Percentiles rank a stretch among this genome's conserved stretches.
These are phyloP conservation scores for Pseudopleuronectes americanus DNA, from an alignment of 2,797 vertebrate species.

Conservation along the genomic window DNA sequence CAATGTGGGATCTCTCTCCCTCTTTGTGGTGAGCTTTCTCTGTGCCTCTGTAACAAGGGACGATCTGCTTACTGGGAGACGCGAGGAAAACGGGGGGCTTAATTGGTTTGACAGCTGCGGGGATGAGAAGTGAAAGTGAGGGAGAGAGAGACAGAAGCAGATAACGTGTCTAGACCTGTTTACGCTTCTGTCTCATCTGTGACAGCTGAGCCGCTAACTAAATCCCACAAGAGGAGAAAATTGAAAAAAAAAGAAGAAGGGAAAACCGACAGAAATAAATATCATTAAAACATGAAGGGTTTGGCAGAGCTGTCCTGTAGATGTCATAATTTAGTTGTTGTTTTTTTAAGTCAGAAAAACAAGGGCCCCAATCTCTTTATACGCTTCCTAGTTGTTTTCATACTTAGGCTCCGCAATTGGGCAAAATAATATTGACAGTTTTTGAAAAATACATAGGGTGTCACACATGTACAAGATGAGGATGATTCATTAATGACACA, in stretches of 20 bases:
- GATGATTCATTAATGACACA: slow-evolving; percentile 8
- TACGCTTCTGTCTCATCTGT: slow-evolving; percentile 73
- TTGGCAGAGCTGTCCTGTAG: slow-evolving; percentile 22
- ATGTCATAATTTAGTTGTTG: slow-evolving; percentile 21
- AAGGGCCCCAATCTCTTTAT: slow-evolving; percentile 21
- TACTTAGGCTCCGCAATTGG: slow-evolving; percentile 7
- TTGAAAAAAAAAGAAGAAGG: background rate
- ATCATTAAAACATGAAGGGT: slow-evolving; percentile 33
- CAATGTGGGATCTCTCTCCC: slow-evolving; percentile 19
- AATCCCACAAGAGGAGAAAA: slow-evolving; percentile 55
- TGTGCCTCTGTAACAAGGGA: slow-evolving; percentile 44
- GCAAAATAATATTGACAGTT: slow-evolving; percentile 7
- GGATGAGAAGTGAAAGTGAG: slow-evolving; percentile 54
- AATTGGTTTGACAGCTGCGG: slow-evolving; percentile 78
- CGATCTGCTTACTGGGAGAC: slow-evolving; percentile 42
- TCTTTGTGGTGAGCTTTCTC: slow-evolving; percentile 50
- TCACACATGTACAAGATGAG: background rate
- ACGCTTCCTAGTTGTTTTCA: slow-evolving; percentile 9
- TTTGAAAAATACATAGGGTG: background rate
- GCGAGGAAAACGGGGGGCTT: slow-evolving; percentile 48
- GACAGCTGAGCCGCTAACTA: slow-evolving; percentile 69
- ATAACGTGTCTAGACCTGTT: slow-evolving; percentile 82
- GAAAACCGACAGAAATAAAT: slow-evolving; percentile 42
- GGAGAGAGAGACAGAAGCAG: slow-evolving; percentile 59
- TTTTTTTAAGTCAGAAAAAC: slow-evolving; percentile 29